Base-by-base conservation (phyloP, 2,797 vertebrate species). In the Bradypodion ventrale region DNA sequence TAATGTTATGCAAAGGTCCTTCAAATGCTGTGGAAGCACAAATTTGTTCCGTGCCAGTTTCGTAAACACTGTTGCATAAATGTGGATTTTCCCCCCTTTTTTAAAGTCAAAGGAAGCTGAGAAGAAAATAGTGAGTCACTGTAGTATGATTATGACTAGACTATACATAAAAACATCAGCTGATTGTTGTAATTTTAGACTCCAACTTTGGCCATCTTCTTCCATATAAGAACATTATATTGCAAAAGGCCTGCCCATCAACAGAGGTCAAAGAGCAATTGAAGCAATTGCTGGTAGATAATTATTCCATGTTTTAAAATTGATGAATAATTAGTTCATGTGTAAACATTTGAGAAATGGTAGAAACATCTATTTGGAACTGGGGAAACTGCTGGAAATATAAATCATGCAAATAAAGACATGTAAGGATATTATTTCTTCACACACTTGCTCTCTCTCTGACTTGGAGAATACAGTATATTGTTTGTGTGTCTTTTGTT, bases 231-330 rank as follows among this genome's bases (percentile, higher is more conserved):
- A 92, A 82, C 2, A 2, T 25, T 74, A 46, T 62, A 60, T 9
- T 84, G 2, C 0, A 56, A 83, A 72, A 87, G 85, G 79, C 42
- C 4, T 1, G 88, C 78, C 83, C 37, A 37, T 87, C 89, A 86
- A 74, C 1, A 0, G 82, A 91, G 91, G 93, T 92, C 94, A 94
- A 88, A 93, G 89, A 91, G 90, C 92, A 93, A 88, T 91, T 79
- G 86, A 93, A 87, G 80, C 49, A 80, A 87, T 94, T 86, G 89
- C 40, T 84, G 89, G 65, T 83, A 87, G 77, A 87, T 92, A 89
- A 92, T 92, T 92, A 92, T 89, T 73, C 83, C 90, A 80, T 63
- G 66, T 85, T 88, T 86, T 92, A 86, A 90, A 92, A 92, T 37
- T 72, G 89, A 73, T 89, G 82, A 82, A 87, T 92, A 92, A 92